phyloP scores from a whole-genome alignment of 2,113 vertebrate species.

The Ictidomys tridecemlineatus region DNA sequence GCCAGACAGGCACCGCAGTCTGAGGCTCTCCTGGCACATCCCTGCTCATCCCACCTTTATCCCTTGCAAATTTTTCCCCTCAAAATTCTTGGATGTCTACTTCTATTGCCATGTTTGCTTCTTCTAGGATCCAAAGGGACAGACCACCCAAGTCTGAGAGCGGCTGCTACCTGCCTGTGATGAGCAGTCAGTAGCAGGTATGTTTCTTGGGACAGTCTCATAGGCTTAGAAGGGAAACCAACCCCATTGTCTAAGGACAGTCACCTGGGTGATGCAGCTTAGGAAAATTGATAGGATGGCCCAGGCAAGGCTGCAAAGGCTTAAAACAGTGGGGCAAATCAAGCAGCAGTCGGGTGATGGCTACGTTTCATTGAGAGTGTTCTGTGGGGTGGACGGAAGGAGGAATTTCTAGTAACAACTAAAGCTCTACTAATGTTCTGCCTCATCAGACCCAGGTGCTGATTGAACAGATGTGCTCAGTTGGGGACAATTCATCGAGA shows the following conservation, averaged over 20 bases:
- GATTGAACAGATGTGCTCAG: not conserved
- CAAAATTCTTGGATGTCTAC: not conserved
- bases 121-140: not conserved
- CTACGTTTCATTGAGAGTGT: not conserved
- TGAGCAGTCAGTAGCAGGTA: not conserved
- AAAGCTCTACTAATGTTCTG: not conserved
- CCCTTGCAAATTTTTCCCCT: not conserved
- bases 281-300: not conserved
- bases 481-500: not conserved
- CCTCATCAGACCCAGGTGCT: not conserved
- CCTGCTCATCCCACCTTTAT: not conserved
- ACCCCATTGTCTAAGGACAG: not conserved
- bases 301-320: not conserved
- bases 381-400: not conserved
- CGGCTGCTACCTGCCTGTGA: not conserved
- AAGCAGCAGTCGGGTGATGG: not conserved
- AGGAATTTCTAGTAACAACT: not conserved
- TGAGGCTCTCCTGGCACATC: not conserved
- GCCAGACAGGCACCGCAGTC: accelerated
- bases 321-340: not conserved
- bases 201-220: not conserved
- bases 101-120: not conserved
- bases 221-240: not conserved
- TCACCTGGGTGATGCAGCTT: not conserved
- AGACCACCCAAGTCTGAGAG: not conserved